Percentiles rank a stretch among this genome's conserved stretches.
Conservation (phyloP, 2,113 vertebrate species). For the Lampris incognitus region DNA sequence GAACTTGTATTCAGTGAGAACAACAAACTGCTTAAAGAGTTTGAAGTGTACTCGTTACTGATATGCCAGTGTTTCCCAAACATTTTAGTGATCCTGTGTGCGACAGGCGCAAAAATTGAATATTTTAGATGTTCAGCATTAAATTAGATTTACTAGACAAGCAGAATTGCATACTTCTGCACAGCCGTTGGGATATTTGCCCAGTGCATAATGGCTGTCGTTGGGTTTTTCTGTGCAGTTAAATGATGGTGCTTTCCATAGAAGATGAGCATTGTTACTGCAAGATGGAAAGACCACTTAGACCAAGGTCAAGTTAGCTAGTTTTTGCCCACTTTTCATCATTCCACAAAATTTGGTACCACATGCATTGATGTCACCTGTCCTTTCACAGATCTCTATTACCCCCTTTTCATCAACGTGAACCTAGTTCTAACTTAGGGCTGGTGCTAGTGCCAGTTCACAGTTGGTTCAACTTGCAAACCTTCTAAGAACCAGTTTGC, state of each 20-base stretch:
- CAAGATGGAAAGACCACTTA: not conserved
- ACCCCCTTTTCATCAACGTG: too few relatives aligned
- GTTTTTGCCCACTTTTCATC: not conserved
- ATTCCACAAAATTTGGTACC: not conserved
- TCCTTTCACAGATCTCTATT: not conserved
- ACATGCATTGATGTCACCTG: not conserved
- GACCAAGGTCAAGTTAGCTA: not conserved
- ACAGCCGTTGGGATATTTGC: not conserved
- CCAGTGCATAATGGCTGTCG: slow-evolving; percentile 2
- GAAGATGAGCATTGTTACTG: slow-evolving; percentile 14
- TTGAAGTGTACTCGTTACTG: too few relatives aligned
- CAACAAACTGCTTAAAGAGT: too few relatives aligned
- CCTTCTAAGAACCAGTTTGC: too few relatives aligned
- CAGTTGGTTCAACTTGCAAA: too few relatives aligned
- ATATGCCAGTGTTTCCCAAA: too few relatives aligned
- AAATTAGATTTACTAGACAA: not conserved
- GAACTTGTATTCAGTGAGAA: too few relatives aligned
- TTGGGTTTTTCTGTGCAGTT: not conserved
- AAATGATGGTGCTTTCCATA: slow-evolving; percentile 8
- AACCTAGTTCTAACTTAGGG: too few relatives aligned
- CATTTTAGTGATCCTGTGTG: too few relatives aligned
- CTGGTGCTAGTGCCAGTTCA: too few relatives aligned
- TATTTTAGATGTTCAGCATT: not conserved
- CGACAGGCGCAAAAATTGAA: too few relatives aligned
- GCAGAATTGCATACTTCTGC: not conserved